These are phyloP conservation scores for Ochlodes sylvanus DNA, from an alignment of 2,888 invertebrate genomes.

Conservation along the genomic window DNA sequence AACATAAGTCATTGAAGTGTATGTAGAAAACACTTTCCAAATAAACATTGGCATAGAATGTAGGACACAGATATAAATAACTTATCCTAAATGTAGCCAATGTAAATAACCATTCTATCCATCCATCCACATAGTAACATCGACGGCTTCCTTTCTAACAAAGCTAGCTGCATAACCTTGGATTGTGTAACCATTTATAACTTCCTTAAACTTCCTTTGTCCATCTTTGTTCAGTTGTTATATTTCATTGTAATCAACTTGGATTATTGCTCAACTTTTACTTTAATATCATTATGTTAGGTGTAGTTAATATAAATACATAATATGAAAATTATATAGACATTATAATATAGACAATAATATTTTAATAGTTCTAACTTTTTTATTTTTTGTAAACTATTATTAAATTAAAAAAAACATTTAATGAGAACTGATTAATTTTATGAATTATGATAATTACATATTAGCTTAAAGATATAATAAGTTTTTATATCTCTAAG, in stretches of 20 bases:
- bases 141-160: slow-evolving; percentile 1
- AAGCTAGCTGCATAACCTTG: slow-evolving; percentile 17
- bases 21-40: slow-evolving; percentile 17
- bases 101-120: slow-evolving; percentile 1
- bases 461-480: too few relatives aligned
- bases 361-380: too few relatives aligned
- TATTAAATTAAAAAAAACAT: too few relatives aligned
- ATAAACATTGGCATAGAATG: slow-evolving; percentile 35
- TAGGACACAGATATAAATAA: slow-evolving; percentile 28
- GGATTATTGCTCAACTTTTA: not conserved
- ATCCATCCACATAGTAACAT: not conserved
- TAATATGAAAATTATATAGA: too few relatives aligned
- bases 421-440: too few relatives aligned
- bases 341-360: too few relatives aligned
- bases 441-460: too few relatives aligned
- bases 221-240: not conserved
- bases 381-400: too few relatives aligned
- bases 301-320: too few relatives aligned
- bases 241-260: slow-evolving; percentile 8
- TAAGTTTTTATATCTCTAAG: too few relatives aligned
- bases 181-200: slow-evolving; percentile 1
- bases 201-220: slow-evolving; percentile 20
- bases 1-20: not conserved
- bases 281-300: not conserved
- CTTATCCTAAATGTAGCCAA: slow-evolving; percentile 24